Percentiles rank a stretch among this genome's conserved stretches.
phyloP scores from a whole-genome alignment of 2,113 vertebrate species.

The Podilymbus podiceps region DNA sequence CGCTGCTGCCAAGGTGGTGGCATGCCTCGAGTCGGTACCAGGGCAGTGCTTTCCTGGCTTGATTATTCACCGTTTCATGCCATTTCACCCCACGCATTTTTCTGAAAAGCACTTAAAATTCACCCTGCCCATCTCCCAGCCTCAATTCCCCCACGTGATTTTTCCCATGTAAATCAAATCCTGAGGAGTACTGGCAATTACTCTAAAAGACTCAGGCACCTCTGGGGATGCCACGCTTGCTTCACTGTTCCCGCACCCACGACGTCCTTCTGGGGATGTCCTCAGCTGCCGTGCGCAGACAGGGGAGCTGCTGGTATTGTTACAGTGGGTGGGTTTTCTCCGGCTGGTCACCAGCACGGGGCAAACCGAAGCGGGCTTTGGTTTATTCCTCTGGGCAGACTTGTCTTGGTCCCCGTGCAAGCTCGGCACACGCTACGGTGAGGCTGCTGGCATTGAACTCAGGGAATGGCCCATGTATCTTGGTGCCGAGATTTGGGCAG shows the following conservation, averaged over 20 bases:
- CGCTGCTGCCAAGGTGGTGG: fast-evolving
- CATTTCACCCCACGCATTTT: neutral
- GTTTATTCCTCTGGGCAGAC: neutral
- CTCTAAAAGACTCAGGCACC: neutral
- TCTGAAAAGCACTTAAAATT: neutral
- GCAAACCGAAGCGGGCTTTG: neutral
- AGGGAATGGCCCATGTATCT: fast-evolving
- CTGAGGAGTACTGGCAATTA: fast-evolving
- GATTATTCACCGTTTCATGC: neutral
- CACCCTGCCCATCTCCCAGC: neutral
- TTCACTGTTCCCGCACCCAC: neutral
- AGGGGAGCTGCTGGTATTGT: neutral
- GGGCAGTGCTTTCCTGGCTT: fast-evolving
- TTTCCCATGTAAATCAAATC: neutral
- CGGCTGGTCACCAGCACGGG: neutral
- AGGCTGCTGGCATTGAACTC: neutral
- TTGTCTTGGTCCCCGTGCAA: fast-evolving
- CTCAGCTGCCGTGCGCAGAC: neutral
- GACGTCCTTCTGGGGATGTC: neutral
- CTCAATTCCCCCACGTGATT: fast-evolving
- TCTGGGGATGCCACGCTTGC: fast-evolving
- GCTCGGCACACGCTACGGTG: fast-evolving
- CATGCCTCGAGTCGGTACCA: fast-evolving
- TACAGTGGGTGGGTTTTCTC: neutral
- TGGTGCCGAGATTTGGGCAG: neutral